These are phyloP conservation scores for Napeogenes inachia DNA, from an alignment of 2,888 invertebrate genomes.

Conservation along the genomic window DNA sequence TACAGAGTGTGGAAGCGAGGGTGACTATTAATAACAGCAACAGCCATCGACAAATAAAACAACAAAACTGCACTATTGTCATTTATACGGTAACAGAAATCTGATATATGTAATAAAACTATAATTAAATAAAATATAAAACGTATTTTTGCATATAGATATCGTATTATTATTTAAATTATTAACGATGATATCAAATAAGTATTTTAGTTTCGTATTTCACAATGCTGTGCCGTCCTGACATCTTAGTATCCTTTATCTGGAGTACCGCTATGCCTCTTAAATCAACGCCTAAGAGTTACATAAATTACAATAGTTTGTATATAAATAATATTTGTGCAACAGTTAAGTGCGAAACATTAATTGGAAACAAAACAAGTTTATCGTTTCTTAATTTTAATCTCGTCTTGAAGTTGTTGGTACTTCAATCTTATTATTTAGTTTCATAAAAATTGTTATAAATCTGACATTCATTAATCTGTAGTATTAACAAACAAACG, in stretches of 20 bases:
- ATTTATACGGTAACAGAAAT: neutral
- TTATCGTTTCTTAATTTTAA: too few relatives aligned
- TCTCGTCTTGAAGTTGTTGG: too few relatives aligned
- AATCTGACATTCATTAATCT: too few relatives aligned
- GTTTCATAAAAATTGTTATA: too few relatives aligned
- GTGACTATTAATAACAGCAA: constrained; percentile 8
- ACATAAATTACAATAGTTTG: too few relatives aligned
- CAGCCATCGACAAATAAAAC: neutral
- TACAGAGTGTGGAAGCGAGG: constrained; percentile 35
- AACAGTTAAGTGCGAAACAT: too few relatives aligned
- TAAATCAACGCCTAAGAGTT: constrained; percentile 16
- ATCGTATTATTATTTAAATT: constrained; percentile 1
- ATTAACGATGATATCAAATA: constrained; percentile 23
- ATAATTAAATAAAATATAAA: neutral
- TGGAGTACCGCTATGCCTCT: constrained; percentile 25
- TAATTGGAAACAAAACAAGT: too few relatives aligned
- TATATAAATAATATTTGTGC: too few relatives aligned
- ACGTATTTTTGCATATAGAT: neutral
- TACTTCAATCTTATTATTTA: too few relatives aligned
- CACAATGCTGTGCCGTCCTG: constrained; percentile 34
- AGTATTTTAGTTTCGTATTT: constrained; percentile 34
- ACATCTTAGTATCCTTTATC: constrained; percentile 19
- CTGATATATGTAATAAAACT: neutral
- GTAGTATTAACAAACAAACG: too few relatives aligned
- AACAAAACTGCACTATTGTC: neutral